Evolutionary conservation across 2,888 invertebrate genomes (phyloP), one percentile per base, ranked within the genome.

Genomic region (Trachelus iudaicus): DNA sequence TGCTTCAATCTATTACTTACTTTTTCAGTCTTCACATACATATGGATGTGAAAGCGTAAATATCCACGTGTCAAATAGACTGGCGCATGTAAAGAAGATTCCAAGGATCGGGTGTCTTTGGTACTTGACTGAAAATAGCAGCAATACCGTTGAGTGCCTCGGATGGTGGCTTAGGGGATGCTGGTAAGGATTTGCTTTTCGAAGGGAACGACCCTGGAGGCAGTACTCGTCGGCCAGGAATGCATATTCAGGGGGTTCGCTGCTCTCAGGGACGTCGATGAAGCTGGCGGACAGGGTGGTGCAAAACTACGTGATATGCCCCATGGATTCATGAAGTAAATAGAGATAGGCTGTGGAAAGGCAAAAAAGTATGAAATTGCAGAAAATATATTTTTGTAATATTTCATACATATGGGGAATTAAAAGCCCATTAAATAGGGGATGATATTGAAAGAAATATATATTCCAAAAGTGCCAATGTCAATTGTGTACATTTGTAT

Each of bases 121-220:
- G 37, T 56, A 68, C 37, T n/a, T 37, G 34, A 74, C 69, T 56
- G 69, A 76, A 80, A 76, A 74, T 86, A 86, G 87, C 86, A 83
- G 89, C 89, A 90, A 90, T 90, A 89, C 88, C 84, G 86, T 88
- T 89, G 89, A 90, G 90, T 90, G 89, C 85, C 85, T 84, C 81
- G 85, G 82, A 86, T 84, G 85, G 84, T 83, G 84, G 83, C 85
- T 81, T 84, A 77, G 83, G 82, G 83, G 83, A 84, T 79, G 79
- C 77, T 82, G 79, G 86, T 86, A 85, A 88, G 89, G 89, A 89
- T 90, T 89, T 89, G 86, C 88, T 86, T 87, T 84, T 84, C 30
- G 69, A 85, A 84, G 87, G 87, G 88, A 87, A 87, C 83, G 84
- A 83, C 85, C 33, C 83, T 84, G 85, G 79, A 81, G 86, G 83